Conservation (phyloP, 2,113 vertebrate species). For the Rhabdomys dilectus region DNA sequence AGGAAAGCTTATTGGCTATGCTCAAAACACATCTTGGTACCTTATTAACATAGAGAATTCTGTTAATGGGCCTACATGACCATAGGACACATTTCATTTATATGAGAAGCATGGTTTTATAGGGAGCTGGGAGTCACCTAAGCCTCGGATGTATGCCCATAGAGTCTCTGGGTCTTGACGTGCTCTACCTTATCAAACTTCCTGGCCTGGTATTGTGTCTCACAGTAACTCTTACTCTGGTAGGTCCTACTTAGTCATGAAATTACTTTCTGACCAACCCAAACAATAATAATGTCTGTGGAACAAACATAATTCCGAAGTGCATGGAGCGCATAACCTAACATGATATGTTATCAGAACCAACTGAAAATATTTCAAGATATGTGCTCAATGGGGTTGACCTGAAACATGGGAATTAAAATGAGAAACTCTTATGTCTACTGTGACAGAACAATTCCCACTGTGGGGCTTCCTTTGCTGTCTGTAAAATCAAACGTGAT, state of each 20-base stretch:
- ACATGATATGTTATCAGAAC: background rate
- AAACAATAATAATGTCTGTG: background rate
- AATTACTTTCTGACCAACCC: background rate
- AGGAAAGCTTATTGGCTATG: no score
- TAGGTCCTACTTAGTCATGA: background rate
- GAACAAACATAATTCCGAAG: background rate
- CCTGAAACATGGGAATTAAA: background rate
- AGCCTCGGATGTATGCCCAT: no score
- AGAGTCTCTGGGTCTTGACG: no score
- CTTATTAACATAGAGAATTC: no score
- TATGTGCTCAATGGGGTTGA: background rate
- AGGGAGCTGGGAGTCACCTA: no score
- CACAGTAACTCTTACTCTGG: background rate
- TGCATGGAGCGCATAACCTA: background rate
- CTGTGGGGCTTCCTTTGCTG: constrained; percentile 1
- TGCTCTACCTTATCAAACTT: no score
- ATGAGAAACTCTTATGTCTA: background rate
- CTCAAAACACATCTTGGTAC: no score
- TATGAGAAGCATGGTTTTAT: no score
- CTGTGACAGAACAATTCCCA: background rate
- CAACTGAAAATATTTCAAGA: background rate
- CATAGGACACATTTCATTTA: no score
- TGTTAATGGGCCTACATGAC: no score
- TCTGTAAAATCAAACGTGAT: background rate
- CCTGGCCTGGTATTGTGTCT: no score